Base-by-base conservation (phyloP, 2,113 vertebrate species). In the Parus major region DNA sequence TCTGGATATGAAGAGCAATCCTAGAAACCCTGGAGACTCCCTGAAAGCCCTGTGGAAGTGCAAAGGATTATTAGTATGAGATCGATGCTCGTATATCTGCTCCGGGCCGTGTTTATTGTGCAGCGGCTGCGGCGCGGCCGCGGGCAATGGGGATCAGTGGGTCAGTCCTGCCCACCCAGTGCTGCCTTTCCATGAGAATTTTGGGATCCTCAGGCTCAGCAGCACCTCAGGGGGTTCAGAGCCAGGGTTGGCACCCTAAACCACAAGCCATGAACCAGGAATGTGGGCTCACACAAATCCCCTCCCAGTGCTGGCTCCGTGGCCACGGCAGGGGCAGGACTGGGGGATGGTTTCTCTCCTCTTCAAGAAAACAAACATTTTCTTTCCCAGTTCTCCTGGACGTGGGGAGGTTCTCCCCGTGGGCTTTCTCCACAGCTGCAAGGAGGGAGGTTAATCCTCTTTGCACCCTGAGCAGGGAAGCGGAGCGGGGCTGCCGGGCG, bases 271-370 rank as follows among this genome's bases (percentile, higher is more conserved):
- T 1, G 55, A 39, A 12, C 12, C 2, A 3, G 79, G 47, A 59
- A 20, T 0, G 1, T 0, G 31, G 42, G 49, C 56, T 47, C 75
- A 16, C 8, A 11, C 4, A 15, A 52, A 4, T 4, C 7, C 9
- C 7, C n/a, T n/a, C 3, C 0, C 9, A 44, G n/a, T 7, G n/a
- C n/a, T 14, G 56, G 23, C 50, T 35, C 41, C 0, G 0, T 1
- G 1, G 15, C 1, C 1, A 12, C 33, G 29, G 17, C 0, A 5
- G 50, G 49, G 31, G 41, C 0, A 4, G 71, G 71, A 7, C 2
- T 7, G 15, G 5, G 41, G 41, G 68, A n/a, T 35, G 10, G 5
- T 4, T 88, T 31, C 44, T 82, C 11, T 61, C 16, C 25, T 61
- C 59, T 23, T 19, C 12, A 39, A 36, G 33, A 70, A 66, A 61